These are phyloP conservation scores for Heloderma charlesbogerti DNA, from an alignment of 2,113 vertebrate species.

Conservation along the genomic window DNA sequence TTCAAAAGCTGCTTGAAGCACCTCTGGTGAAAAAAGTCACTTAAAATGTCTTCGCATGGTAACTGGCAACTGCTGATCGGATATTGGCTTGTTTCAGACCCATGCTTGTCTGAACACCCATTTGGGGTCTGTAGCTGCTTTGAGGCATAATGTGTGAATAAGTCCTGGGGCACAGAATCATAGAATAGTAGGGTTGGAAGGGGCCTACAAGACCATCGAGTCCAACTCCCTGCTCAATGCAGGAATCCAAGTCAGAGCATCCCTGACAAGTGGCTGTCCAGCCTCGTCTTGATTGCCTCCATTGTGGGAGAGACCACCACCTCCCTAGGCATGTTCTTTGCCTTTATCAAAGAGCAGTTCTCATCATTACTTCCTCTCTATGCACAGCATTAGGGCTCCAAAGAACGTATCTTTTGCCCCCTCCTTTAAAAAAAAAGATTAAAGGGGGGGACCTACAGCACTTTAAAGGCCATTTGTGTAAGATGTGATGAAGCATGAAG, in stretches of 20 bases:
- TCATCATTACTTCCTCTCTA: neutral
- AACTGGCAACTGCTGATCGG: neutral
- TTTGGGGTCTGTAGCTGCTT: neutral
- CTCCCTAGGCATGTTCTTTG: neutral
- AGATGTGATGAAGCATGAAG: neutral
- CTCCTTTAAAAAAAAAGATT: neutral
- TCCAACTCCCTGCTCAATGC: too few species aligned
- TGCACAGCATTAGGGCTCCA: neutral
- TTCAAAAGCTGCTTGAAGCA: too few species aligned
- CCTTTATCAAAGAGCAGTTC: neutral
- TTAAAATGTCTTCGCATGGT: too few species aligned
- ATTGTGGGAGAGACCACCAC: too few species aligned
- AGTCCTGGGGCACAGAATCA: neutral
- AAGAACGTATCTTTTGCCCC: neutral
- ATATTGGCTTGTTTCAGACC: neutral
- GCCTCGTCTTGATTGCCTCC: too few species aligned
- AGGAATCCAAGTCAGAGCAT: too few species aligned
- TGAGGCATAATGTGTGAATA: neutral
- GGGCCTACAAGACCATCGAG: too few species aligned
- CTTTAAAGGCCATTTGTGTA: conserved; percentile 5
- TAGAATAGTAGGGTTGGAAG: too few species aligned
- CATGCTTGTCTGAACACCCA: neutral
- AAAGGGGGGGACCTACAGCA: neutral
- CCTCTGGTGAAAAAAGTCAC: too few species aligned
- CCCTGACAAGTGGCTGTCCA: too few species aligned